Base-by-base conservation (phyloP, 2,113 vertebrate species). In the Perca flavescens region DNA sequence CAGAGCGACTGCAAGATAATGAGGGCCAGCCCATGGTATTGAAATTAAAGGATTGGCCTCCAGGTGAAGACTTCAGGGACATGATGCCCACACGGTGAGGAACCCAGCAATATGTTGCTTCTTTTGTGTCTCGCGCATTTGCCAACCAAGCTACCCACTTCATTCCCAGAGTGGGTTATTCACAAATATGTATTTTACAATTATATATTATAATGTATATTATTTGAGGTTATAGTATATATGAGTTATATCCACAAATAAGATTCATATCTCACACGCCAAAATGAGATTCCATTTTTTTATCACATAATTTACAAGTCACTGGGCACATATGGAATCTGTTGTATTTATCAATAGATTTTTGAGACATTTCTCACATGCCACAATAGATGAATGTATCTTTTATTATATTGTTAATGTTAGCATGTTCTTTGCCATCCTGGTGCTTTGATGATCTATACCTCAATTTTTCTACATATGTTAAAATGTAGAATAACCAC, bases 11-110 rank as follows among this genome's bases (percentile, higher is more conserved):
- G 57, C 94, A 96, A 80, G 97, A 98, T 75, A 91, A 91, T 40
- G 98, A 99, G 53, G 97, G 97, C 16, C 95, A 96, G 58, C 97
- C 97, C 34, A 99, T 99, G 98, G 98, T 99, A 88, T 95, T 99
- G 52, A 99, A 99, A 91, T 94, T 99, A 86, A 99, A 99, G 91
- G 98, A 99, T 4, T 99, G 98, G 98, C 98, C 98, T 86, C 98
- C 98, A 53, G 98, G 98, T 77, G 98, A 99, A 92, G 98, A 99
- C 92, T 99, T 99, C 52, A 96, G 98, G 84, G 98, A 99, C 92
- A 99, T 99, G 98, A 99, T 99, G 98, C 98, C 97, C 67, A 97
- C 97, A 22, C 94, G 98, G 98, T 98, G 87, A 88, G 83, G 16
- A 46, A 62, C 19, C 10, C n/a, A 65, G 16, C 31, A 43, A 66